Evolutionary conservation across 2,113 vertebrate species (phyloP).

Genomic region (Rana temporaria): DNA sequence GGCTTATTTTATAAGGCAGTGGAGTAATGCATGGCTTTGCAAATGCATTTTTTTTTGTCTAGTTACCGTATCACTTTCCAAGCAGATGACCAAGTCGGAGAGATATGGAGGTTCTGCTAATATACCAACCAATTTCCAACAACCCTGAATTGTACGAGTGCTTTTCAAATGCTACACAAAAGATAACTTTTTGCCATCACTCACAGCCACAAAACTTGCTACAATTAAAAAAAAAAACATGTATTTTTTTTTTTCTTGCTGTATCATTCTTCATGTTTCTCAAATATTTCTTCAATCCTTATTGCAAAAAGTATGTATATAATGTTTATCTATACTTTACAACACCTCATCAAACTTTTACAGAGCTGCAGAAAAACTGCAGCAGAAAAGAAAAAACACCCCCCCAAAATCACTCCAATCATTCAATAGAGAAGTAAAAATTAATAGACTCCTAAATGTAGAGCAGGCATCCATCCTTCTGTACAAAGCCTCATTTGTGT

Average conservation of each 20-base stretch:
- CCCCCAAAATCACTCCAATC: constrained; percentile 5
- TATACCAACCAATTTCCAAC: too few relatives aligned
- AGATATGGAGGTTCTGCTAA: too few relatives aligned
- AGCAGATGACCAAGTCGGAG: too few relatives aligned
- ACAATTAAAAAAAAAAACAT: too few relatives aligned
- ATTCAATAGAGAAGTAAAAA: constrained; percentile 10
- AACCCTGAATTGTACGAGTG: too few relatives aligned
- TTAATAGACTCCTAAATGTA: neutral
- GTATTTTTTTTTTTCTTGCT: neutral
- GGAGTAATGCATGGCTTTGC: too few relatives aligned
- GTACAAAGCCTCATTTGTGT: neutral
- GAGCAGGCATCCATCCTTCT: neutral
- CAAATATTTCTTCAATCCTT: neutral
- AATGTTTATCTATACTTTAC: neutral
- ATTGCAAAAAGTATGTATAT: constrained; percentile 14
- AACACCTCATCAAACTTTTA: constrained; percentile 11
- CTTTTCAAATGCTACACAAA: too few relatives aligned
- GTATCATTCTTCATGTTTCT: neutral
- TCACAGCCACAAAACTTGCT: too few relatives aligned
- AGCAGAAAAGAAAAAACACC: neutral
- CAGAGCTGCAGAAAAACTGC: constrained; percentile 7
- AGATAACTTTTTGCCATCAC: too few relatives aligned
- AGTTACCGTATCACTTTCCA: too few relatives aligned
- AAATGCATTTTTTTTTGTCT: too few relatives aligned
- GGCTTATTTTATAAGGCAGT: too few relatives aligned